A percentile compares a stretch with the other conserved stretches of the same genome.
Evolutionary conservation across 2,113 vertebrate genomes (phyloP).

Genomic region (Drymodes brunneopygia): DNA sequence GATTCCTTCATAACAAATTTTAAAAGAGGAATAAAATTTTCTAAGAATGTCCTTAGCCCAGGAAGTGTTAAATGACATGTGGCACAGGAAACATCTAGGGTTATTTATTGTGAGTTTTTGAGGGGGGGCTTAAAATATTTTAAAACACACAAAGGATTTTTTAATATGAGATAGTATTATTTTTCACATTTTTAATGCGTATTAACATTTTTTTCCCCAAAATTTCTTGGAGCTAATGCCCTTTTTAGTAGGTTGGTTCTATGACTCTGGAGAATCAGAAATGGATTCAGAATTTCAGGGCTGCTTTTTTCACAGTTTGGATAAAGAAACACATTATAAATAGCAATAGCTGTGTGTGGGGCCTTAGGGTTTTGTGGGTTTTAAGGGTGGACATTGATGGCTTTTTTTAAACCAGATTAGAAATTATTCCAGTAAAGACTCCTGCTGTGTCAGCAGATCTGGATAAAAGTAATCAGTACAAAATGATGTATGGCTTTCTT

Average conservation of each 20-base stretch:
- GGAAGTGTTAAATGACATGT: background rate
- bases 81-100: background rate
- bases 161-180: background rate
- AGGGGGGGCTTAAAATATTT: background rate
- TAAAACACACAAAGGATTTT: background rate
- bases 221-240: background rate
- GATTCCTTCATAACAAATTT: background rate
- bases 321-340: background rate
- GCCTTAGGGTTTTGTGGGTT: background rate
- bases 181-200: background rate
- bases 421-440: background rate
- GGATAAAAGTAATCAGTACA: slow-evolving; percentile 3
- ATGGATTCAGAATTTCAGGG: background rate
- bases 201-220: background rate
- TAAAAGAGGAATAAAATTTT: background rate
- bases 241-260: background rate
- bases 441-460: background rate
- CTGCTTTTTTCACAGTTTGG: background rate
- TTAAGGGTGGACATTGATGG: background rate
- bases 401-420: background rate
- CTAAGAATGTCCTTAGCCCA: background rate
- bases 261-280: background rate
- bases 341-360: background rate
- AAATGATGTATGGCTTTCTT: background rate
- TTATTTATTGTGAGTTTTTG: background rate